Evolutionary conservation across 53 echinoderm and acorn worm species (phyloP).

Genomic region (Apostichopus leukothele): DNA sequence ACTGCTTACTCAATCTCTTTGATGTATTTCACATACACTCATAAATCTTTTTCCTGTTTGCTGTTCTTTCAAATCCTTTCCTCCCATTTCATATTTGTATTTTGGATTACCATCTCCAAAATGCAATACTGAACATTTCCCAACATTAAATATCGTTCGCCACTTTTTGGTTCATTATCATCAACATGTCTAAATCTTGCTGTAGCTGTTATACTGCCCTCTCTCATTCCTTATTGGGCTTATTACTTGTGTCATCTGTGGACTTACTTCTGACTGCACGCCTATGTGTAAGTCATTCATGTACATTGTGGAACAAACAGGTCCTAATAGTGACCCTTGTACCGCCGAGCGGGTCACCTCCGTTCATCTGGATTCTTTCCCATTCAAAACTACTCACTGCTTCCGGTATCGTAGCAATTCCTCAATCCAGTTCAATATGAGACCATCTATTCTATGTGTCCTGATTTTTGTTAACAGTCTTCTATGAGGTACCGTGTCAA

Average conservation of each 20-base stretch:
- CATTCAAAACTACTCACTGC: constrained; percentile 2
- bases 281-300: background rate
- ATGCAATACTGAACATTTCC: too few species aligned
- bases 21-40: too few species aligned
- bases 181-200: too few species aligned
- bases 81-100: too few species aligned
- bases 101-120: too few species aligned
- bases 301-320: background rate
- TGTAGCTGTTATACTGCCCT: background rate
- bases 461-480: constrained; percentile 7
- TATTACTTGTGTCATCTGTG: background rate
- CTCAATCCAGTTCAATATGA: background rate
- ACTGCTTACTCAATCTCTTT: too few species aligned
- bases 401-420: constrained; percentile 4
- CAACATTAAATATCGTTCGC: too few species aligned
- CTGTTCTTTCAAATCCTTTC: too few species aligned
- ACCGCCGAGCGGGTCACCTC: constrained; percentile 6
- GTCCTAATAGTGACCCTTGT: constrained; percentile 24
- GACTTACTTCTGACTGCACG: background rate
- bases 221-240: background rate
- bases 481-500: background rate
- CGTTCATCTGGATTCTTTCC: background rate
- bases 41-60: too few species aligned
- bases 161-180: too few species aligned
- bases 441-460: constrained; percentile 24